Conservation (phyloP, 2,888 invertebrate species). For the Dromius quadrimaculatus region DNA sequence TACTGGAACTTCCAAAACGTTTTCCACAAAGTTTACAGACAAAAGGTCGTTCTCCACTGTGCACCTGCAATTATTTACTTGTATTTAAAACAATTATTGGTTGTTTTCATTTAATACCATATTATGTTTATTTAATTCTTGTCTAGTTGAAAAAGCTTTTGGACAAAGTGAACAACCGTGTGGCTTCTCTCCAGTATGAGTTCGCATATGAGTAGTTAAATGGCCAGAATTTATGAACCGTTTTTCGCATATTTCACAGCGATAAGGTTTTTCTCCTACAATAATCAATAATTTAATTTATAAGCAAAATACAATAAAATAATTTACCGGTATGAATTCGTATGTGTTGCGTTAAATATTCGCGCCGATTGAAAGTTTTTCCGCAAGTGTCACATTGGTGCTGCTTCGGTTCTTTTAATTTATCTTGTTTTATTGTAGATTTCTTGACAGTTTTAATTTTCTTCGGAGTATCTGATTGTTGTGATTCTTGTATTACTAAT, state of each 20-base stretch:
- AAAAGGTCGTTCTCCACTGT: constrained; percentile 61
- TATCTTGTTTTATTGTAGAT: constrained; percentile 53
- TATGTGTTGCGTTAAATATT: constrained; percentile 61
- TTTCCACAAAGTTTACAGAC: constrained; percentile 60
- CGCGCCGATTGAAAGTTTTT: constrained; percentile 63
- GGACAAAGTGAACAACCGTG: constrained; percentile 59
- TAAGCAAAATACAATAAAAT: constrained; percentile 54
- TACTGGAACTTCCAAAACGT: constrained; percentile 60
- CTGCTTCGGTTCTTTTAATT: constrained; percentile 59
- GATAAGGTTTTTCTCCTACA: constrained; percentile 60
- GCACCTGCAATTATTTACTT: constrained; percentile 59
- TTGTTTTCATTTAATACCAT: no score
- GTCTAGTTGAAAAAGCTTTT: constrained; percentile 60
- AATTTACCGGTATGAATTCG: constrained; percentile 59
- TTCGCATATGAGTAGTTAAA: constrained; percentile 61
- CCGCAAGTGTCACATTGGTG: constrained; percentile 64
- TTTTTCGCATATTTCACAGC: constrained; percentile 61
- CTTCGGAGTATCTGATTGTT: constrained; percentile 32
- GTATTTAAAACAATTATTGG: no score
- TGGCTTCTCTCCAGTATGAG: constrained; percentile 59
- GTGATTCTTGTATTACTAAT: constrained; percentile 29
- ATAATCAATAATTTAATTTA: neutral
- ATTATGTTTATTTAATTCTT: constrained; percentile 61
- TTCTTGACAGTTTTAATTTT: constrained; percentile 50
- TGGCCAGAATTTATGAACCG: constrained; percentile 61